A percentile compares a stretch with the other conserved stretches of the same genome.
These are phyloP conservation scores for Acarapis woodi DNA, from an alignment of 1,140 invertebrate genomes.

Conservation along the genomic window DNA sequence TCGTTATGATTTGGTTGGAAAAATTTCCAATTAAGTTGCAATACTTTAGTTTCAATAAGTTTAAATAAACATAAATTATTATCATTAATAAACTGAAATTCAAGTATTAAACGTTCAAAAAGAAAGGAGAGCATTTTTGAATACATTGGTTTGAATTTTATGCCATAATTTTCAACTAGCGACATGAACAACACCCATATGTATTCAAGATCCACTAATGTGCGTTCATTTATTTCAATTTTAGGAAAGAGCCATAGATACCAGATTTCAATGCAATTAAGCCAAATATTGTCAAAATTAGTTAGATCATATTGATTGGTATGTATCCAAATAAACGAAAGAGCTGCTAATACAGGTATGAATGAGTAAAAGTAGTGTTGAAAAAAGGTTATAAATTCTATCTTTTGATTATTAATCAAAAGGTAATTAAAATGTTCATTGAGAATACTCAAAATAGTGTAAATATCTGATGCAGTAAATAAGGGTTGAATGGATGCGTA, in stretches of 20 bases:
- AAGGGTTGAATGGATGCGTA: conserved; percentile 3
- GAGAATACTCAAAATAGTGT: background rate
- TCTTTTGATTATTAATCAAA: background rate
- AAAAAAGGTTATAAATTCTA: background rate
- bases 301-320: background rate
- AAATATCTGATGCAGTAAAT: background rate
- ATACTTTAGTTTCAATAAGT: too few species aligned
- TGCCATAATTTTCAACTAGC: background rate
- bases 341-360: background rate
- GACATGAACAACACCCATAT: conserved; percentile 1
- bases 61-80: too few species aligned
- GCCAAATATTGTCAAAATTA: background rate
- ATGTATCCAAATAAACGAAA: conserved; percentile 1
- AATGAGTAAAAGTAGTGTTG: background rate
- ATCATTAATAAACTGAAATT: too few species aligned
- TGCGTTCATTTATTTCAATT: background rate
- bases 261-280: background rate
- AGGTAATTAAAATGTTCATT: background rate
- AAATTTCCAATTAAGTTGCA: too few species aligned
- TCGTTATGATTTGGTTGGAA: too few species aligned
- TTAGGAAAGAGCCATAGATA: background rate
- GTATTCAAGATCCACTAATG: background rate
- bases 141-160: background rate
- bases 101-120: too few species aligned
- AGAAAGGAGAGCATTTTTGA: background rate